phyloP scores from a whole-genome alignment of 2,797 vertebrate genomes.

The Falco naumanni region DNA sequence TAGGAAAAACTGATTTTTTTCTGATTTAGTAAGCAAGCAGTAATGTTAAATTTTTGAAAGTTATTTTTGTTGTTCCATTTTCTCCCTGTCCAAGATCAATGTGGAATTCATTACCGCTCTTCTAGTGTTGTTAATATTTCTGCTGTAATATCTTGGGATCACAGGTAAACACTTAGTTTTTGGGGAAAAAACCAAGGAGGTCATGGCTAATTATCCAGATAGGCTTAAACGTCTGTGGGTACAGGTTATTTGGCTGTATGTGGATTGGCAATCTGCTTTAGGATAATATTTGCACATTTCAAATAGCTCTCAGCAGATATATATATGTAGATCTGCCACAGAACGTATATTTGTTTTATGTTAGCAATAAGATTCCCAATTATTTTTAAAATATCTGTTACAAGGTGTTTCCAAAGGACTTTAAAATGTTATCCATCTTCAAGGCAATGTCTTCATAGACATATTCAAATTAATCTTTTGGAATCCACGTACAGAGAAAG shows the following conservation, averaged over 20 bases:
- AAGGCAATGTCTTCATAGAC: neutral
- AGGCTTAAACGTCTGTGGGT: neutral
- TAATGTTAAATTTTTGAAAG: neutral
- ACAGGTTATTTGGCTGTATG: neutral
- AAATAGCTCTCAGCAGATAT: neutral
- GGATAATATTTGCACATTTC: neutral
- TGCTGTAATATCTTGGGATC: neutral
- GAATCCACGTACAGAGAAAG: neutral
- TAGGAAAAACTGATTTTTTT: neutral
- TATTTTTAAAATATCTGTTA: neutral
- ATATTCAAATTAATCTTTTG: neutral
- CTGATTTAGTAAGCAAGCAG: neutral
- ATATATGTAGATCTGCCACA: neutral
- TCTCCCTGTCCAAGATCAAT: neutral
- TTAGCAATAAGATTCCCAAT: neutral
- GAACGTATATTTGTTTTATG: neutral
- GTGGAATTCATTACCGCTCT: neutral
- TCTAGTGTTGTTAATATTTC: neutral
- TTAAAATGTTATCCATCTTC: neutral
- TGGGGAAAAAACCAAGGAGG: neutral
- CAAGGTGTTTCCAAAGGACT: neutral
- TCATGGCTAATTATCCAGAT: neutral
- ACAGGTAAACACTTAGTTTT: neutral
- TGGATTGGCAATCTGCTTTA: neutral
- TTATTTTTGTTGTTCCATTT: neutral